These are phyloP conservation scores for Drosophila lacicola DNA, from an alignment of 2,888 invertebrate species.

Conservation along the genomic window DNA sequence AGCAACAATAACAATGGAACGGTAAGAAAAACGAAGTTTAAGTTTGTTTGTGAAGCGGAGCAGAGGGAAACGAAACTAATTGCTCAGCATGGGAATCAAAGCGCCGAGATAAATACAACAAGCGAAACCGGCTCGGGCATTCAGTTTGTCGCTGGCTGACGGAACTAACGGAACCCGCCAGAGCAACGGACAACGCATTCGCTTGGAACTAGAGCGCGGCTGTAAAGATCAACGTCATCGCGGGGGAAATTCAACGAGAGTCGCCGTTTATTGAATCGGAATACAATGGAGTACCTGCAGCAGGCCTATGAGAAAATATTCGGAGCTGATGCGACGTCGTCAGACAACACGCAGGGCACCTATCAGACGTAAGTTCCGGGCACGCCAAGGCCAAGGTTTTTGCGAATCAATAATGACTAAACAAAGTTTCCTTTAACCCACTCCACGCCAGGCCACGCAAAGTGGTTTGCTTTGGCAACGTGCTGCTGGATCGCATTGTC, in stretches of 20 bases:
- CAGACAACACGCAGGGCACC: slow-evolving; percentile 35
- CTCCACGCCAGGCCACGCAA: slow-evolving; percentile 71
- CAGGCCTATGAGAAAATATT: slow-evolving; percentile 68
- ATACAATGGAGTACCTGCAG: slow-evolving; percentile 75
- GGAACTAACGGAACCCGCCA: slow-evolving; percentile 51
- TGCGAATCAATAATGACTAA: background rate
- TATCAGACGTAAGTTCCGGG: slow-evolving; percentile 57
- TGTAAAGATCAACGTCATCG: slow-evolving; percentile 17
- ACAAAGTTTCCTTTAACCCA: background rate
- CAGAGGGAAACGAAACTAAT: slow-evolving; percentile 32
- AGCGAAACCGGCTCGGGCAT: slow-evolving; percentile 61
- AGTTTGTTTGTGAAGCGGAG: slow-evolving; percentile 4
- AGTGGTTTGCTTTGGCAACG: slow-evolving; percentile 84
- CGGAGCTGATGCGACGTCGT: slow-evolving; percentile 29
- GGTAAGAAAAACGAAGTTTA: slow-evolving; percentile 44
- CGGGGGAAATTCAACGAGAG: slow-evolving; percentile 15
- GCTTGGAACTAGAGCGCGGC: slow-evolving; percentile 47
- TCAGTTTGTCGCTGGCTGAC: slow-evolving; percentile 61
- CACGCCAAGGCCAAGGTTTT: too few relatives aligned
- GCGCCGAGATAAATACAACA: slow-evolving; percentile 41
- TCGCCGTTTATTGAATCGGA: slow-evolving; percentile 31
- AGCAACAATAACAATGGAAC: slow-evolving; percentile 12
- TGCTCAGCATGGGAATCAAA: slow-evolving; percentile 47
- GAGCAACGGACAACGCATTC: background rate
- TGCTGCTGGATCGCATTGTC: slow-evolving; percentile 81